Evolutionary conservation across 1,140 invertebrate species (phyloP).

Genomic region (Notospermus geniculatus): DNA sequence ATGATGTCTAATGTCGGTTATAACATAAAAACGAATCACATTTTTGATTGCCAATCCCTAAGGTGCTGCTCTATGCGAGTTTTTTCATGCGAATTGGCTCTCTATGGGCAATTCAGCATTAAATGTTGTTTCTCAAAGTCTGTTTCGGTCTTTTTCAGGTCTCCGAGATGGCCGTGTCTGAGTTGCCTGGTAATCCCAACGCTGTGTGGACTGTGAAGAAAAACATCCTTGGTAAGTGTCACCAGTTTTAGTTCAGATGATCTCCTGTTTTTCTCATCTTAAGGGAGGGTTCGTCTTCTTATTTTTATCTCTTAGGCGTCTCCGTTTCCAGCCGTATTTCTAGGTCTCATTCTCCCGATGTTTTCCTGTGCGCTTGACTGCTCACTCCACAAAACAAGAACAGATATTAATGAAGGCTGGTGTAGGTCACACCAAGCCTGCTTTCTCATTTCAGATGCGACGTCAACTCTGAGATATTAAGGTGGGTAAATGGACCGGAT

Average conservation of each 20-base stretch:
- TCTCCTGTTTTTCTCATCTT: too few species aligned
- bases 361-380: too few species aligned
- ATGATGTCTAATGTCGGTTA: neutral
- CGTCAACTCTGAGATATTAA: neutral
- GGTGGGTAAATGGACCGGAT: neutral
- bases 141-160: slow-evolving; percentile 56
- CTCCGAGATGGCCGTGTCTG: slow-evolving; percentile 99
- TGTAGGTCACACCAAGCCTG: slow-evolving; percentile 39
- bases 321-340: too few species aligned
- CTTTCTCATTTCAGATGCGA: slow-evolving; percentile 38
- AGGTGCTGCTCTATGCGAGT: too few species aligned
- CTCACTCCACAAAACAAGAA: neutral
- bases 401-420: slow-evolving; percentile 25
- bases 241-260: neutral
- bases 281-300: too few species aligned
- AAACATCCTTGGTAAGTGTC: slow-evolving; percentile 83
- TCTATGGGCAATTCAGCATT: too few species aligned
- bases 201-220: slow-evolving; percentile 99
- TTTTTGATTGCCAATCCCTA: neutral
- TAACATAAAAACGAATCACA: neutral
- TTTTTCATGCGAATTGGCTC: too few species aligned
- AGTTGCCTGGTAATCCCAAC: slow-evolving; percentile 97
- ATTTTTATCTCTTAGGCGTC: too few species aligned
- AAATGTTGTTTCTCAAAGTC: too few species aligned
- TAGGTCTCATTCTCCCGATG: too few species aligned